Evolutionary conservation across 1,140 invertebrate species (phyloP), one percentile per base, ranked within the genome.

Genomic region (Diorhabda carinulata): DNA sequence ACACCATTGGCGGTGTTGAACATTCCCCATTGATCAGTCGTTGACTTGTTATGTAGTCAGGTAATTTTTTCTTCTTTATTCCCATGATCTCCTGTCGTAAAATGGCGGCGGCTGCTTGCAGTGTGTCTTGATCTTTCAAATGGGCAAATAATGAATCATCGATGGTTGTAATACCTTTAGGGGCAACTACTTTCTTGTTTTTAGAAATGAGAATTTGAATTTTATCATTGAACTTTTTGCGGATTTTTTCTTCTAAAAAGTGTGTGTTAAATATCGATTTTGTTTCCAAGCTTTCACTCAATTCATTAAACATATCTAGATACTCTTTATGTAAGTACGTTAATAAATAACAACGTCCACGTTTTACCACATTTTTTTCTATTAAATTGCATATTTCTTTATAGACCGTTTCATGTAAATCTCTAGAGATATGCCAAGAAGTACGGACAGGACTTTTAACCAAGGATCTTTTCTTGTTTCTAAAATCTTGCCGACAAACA

Each of bases 141-240:
- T 74, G 73, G 3, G 64, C 67, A 74, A 74, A 74, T 67, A 73
- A 66, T 56, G 71, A 74, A 2, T 73, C 69, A 64, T 74, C 69
- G 60, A 73, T 69, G 42, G 47, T 64, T 62, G 72, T 61, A 59
- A 74, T 47, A 57, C 72, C 66, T 69, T 57, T 71, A 10, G 73
- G 67, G 25, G 71, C 68, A 71, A 70, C 44, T 62, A 67, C 66
- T 72, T 72, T 72, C 70, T 70, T 72, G 61, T 70, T 70, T 7
- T 70, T 72, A 5, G 56, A 70, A 56, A 57, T 52, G 47, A 72
- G 61, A 66, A 25, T 72, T 70, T 72, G 67, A 44, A 72, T 61
- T 72, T 70, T 66, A 70, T 43, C 70, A 25, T 9, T 45, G 70
- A 72, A 72, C 70, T 72, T 72, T 62, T 70, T 70, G 58, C 66